These are phyloP conservation scores for Troides oblongomaculatus DNA, from an alignment of 2,888 invertebrate species.

Conservation along the genomic window DNA sequence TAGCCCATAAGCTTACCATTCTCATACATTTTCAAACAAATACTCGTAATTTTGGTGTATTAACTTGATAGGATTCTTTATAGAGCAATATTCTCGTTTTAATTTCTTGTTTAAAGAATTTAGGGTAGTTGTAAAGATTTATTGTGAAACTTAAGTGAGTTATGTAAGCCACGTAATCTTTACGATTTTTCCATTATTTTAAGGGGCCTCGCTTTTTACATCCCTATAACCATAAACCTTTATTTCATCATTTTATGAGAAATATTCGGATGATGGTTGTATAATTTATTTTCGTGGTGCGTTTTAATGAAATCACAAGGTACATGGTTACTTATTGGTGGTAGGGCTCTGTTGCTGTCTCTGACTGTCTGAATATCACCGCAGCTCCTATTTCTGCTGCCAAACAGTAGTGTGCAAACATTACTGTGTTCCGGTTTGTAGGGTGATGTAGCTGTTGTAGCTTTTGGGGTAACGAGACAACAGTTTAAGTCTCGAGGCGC, in stretches of 20 bases:
- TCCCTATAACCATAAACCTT: slow-evolving; percentile 31
- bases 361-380: too few species aligned
- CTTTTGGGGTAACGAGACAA: too few species aligned
- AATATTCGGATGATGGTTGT: slow-evolving; percentile 23
- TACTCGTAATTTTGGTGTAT: slow-evolving; percentile 45
- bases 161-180: slow-evolving; percentile 30
- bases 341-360: too few species aligned
- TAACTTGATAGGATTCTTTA: slow-evolving; percentile 57
- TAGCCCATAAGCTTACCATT: slow-evolving; percentile 56
- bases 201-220: slow-evolving; percentile 35
- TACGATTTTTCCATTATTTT: slow-evolving; percentile 31
- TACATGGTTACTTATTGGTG: slow-evolving; percentile 32
- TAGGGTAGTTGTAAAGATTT: slow-evolving; percentile 37
- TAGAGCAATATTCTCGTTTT: slow-evolving; percentile 55
- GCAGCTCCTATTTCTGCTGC: too few species aligned
- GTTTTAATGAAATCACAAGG: slow-evolving; percentile 36
- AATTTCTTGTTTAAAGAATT: slow-evolving; percentile 43
- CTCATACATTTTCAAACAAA: slow-evolving; percentile 45
- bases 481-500: too few species aligned
- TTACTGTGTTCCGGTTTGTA: too few species aligned
- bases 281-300: slow-evolving; percentile 23
- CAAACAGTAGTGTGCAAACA: too few species aligned
- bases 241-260: slow-evolving; percentile 25
- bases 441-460: too few species aligned
- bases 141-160: slow-evolving; percentile 36